Conservation (phyloP, 2,113 vertebrate species). For the Prionailurus bengalensis region DNA sequence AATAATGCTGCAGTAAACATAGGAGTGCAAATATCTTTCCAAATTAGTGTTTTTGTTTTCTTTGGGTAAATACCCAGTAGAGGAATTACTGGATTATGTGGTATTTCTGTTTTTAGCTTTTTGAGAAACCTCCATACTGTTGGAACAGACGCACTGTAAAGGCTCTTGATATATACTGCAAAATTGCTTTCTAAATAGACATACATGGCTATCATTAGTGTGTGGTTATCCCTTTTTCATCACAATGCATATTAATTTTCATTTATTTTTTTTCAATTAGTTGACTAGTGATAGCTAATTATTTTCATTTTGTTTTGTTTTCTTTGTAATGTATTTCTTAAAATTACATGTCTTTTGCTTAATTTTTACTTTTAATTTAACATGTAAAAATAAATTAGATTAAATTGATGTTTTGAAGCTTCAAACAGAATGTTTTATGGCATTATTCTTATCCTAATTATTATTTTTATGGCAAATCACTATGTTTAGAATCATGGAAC, state of each 20-base stretch:
- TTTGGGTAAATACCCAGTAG: background rate
- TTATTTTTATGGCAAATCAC: background rate
- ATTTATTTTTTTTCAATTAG: background rate
- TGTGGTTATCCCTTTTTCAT: background rate
- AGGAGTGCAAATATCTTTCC: background rate
- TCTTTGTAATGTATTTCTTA: background rate
- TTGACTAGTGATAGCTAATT: background rate
- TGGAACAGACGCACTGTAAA: background rate
- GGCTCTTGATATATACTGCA: background rate
- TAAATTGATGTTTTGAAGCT: background rate
- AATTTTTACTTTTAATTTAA: background rate
- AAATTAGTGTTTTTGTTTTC: background rate
- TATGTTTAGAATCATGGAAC: conserved; percentile 39
- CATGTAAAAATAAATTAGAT: conserved; percentile 6
- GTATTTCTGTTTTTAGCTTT: background rate
- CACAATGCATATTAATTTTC: background rate
- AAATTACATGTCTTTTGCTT: background rate
- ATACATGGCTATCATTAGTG: rapidly evolving
- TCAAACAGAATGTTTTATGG: conserved; percentile 4
- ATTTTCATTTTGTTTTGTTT: conserved; percentile 33
- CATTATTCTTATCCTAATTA: background rate
- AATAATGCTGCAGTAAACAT: background rate
- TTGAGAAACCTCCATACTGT: background rate
- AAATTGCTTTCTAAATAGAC: background rate
- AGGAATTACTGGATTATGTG: background rate